phyloP scores from a whole-genome alignment of 2,797 vertebrate species.

The Novumbra hubbsi region DNA sequence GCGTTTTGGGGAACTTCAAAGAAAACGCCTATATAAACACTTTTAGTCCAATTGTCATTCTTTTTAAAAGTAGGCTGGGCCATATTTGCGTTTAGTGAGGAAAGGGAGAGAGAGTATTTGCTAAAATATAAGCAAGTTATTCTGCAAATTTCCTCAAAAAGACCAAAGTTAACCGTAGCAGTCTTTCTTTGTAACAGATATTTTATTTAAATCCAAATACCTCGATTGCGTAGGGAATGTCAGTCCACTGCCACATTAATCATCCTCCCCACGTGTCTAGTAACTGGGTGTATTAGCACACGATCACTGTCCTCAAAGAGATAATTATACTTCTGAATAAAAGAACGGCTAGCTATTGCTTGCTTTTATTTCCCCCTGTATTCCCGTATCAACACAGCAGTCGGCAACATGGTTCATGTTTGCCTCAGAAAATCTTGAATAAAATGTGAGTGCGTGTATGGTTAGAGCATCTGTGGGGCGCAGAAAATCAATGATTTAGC shows the following conservation, averaged over 20 bases:
- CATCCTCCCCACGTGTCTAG: slow-evolving; percentile 25
- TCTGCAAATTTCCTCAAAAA: too few relatives aligned
- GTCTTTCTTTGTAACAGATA: background rate
- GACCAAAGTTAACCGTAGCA: too few relatives aligned
- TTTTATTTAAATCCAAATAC: background rate
- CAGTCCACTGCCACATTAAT: slow-evolving; percentile 32
- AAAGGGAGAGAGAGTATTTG: too few relatives aligned
- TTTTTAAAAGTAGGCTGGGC: too few relatives aligned
- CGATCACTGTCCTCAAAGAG: slow-evolving; percentile 16
- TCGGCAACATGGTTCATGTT: slow-evolving; percentile 32
- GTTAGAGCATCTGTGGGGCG: slow-evolving; percentile 20
- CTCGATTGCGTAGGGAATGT: background rate
- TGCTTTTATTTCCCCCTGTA: slow-evolving; percentile 1
- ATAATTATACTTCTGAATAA: slow-evolving; percentile 39
- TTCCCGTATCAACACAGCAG: slow-evolving; percentile 1
- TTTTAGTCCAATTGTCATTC: too few relatives aligned
- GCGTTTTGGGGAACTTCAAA: background rate
- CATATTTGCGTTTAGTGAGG: too few relatives aligned
- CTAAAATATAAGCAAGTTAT: too few relatives aligned
- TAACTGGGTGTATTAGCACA: slow-evolving; percentile 29
- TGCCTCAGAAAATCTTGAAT: slow-evolving; percentile 41
- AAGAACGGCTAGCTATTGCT: slow-evolving; percentile 15
- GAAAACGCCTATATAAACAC: too few relatives aligned
- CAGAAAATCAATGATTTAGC: slow-evolving; percentile 40
- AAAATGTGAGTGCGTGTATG: slow-evolving; percentile 35